Base-by-base conservation (phyloP, 2,113 vertebrate species). In the Choloepus hoffmanni region DNA sequence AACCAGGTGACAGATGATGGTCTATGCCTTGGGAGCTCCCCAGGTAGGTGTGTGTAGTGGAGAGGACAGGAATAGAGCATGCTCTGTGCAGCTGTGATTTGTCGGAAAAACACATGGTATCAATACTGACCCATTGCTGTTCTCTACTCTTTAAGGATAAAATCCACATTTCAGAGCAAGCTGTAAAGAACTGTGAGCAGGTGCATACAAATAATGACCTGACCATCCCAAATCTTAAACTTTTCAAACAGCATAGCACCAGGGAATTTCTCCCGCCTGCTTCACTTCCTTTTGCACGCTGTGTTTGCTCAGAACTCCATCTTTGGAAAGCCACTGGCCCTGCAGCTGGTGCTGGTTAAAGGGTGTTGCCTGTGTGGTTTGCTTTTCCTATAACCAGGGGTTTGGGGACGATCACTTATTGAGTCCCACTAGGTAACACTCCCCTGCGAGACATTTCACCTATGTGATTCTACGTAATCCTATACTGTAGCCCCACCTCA, bases 261-360 rank as follows among this genome's bases (percentile, higher is more conserved):
- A 24, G 62, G 26, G 28, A 21, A 26, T 30, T 58, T 60, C 33
- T 81, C 26, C 30, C n/a, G 7, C 19, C 82, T 43, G 30, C 11
- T 48, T 21, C 2, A 45, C 84, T 43, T 43, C 3, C n/a, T 43
- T 33, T 85, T 0, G 1, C 18, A 48, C 15, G 0, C 33, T 33
- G 13, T 2, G 18, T 28, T 77, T 33, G 10, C 74, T 45, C 5
- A 12, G 58, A 76, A 18, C 26, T 50, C n/a, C 53, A 23, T 79
- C 89, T 91, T 43, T 53, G 73, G 85, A 70, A 36, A 82, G 60
- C 68, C 28, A n/a, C 86, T 11, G 40, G 19, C 12, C 45, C 33
- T 43, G 23, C 90, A 72, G n/a, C 96, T 90, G 90, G 94, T 10
- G 76, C 63, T 40, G 72, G 92, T 87, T 40, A 94, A 48, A 5